phyloP scores from a whole-genome alignment of 1,140 invertebrate genomes.

The Drosophila repleta region DNA sequence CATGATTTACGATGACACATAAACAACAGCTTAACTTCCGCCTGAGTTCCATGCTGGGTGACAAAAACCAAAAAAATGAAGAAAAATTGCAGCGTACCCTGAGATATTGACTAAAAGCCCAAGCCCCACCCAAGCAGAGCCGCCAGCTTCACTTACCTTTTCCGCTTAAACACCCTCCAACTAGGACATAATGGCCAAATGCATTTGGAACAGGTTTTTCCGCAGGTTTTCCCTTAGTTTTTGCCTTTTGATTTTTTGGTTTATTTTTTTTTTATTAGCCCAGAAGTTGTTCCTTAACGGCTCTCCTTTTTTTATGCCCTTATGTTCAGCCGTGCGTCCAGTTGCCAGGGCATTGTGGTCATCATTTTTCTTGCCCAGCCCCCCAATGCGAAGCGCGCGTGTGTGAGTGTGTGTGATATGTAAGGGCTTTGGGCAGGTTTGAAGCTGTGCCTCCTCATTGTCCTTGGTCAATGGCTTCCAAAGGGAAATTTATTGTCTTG shows the following conservation, averaged over 20 bases:
- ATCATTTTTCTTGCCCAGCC: slow-evolving; percentile 65
- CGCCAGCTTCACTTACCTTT: slow-evolving; percentile 71
- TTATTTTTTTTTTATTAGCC: slow-evolving; percentile 60
- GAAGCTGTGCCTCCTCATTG: slow-evolving; percentile 35
- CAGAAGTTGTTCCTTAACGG: slow-evolving; percentile 69
- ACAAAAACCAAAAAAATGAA: slow-evolving; percentile 62
- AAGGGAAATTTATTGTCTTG: slow-evolving; percentile 79
- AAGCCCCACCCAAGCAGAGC: slow-evolving; percentile 9
- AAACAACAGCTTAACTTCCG: slow-evolving; percentile 82
- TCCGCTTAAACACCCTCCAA: slow-evolving; percentile 75
- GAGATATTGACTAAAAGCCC: slow-evolving; percentile 81
- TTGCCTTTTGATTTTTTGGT: slow-evolving; percentile 49
- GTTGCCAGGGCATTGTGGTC: slow-evolving; percentile 52
- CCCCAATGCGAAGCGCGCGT: slow-evolving; percentile 24
- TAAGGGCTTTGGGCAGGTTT: slow-evolving; percentile 12
- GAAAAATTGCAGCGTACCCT: slow-evolving; percentile 72
- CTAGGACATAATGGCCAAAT: slow-evolving; percentile 56
- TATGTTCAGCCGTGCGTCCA: slow-evolving; percentile 69
- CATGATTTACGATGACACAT: slow-evolving; percentile 83
- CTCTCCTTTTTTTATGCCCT: slow-evolving; percentile 51
- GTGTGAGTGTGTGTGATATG: slow-evolving; percentile 23
- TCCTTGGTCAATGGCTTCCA: slow-evolving; percentile 35
- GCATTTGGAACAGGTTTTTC: slow-evolving; percentile 54
- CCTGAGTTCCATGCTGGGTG: slow-evolving; percentile 50
- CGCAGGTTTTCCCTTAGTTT: slow-evolving; percentile 18